Conservation (phyloP, 2,888 invertebrate species). For the Tridacna gigas region DNA sequence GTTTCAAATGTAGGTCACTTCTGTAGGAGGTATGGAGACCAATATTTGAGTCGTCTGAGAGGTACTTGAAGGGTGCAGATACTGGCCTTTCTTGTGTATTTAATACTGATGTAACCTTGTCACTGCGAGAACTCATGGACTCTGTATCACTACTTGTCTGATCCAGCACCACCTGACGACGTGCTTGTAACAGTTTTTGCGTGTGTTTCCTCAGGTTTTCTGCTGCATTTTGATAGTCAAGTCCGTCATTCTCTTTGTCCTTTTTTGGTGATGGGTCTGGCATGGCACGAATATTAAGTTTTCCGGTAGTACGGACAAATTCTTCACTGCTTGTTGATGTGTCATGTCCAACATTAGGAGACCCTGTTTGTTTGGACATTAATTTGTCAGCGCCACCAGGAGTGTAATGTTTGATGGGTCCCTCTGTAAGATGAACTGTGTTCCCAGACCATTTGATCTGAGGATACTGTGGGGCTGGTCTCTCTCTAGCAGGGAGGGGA, state of each 20-base stretch:
- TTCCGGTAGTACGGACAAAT: slow-evolving; percentile 70
- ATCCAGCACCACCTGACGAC: slow-evolving; percentile 64
- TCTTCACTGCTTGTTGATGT: slow-evolving; percentile 74
- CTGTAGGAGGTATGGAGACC: slow-evolving; percentile 64
- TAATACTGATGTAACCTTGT: slow-evolving; percentile 48
- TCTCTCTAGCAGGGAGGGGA: slow-evolving; percentile 49
- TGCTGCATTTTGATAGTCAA: slow-evolving; percentile 79
- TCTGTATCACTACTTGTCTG: slow-evolving; percentile 77
- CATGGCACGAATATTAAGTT: slow-evolving; percentile 89
- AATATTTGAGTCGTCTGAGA: slow-evolving; percentile 66
- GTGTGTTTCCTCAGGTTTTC: slow-evolving; percentile 82
- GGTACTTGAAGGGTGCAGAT: slow-evolving; percentile 73
- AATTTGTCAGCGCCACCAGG: slow-evolving; percentile 22
- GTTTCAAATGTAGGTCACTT: slow-evolving; percentile 35
- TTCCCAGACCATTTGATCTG: slow-evolving; percentile 66
- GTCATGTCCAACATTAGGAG: slow-evolving; percentile 43
- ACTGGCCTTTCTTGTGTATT: slow-evolving; percentile 66
- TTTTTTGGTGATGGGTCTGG: slow-evolving; percentile 86
- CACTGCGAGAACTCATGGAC: slow-evolving; percentile 68
- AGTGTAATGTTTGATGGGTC: slow-evolving; percentile 66
- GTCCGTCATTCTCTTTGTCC: slow-evolving; percentile 67
- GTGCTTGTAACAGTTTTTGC: slow-evolving; percentile 79
- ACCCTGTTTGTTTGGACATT: not conserved
- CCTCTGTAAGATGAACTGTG: slow-evolving; percentile 61
- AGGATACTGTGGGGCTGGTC: slow-evolving; percentile 43